Evolutionary conservation across 2,113 vertebrate species (phyloP).

Genomic region (Chaenocephalus aceratus): DNA sequence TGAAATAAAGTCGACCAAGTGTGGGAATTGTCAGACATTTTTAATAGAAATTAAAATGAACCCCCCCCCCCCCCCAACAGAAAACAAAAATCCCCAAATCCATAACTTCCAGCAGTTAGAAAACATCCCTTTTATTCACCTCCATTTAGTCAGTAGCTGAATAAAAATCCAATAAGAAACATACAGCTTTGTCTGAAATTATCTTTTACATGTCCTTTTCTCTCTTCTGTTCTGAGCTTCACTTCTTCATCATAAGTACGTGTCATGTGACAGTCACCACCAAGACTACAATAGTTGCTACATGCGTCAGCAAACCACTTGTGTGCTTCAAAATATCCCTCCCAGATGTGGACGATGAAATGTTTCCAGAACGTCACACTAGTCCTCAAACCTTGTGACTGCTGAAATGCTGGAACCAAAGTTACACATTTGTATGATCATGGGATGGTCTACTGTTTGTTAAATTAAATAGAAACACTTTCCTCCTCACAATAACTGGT

Average conservation of each 20-base stretch:
- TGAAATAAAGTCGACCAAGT: not conserved
- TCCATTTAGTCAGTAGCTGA: conserved; percentile 73
- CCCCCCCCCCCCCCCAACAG: conserved; percentile 47
- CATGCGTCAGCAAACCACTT: conserved; percentile 16
- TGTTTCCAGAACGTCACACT: conserved; percentile 44
- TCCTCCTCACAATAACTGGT: not conserved
- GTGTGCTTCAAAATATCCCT: conserved; percentile 43
- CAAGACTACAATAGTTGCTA: conserved; percentile 41
- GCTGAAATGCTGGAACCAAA: conserved; percentile 17
- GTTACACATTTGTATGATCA: conserved; percentile 1
- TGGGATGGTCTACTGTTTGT: not conserved
- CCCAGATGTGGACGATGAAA: conserved; percentile 15
- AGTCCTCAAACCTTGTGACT: conserved; percentile 9
- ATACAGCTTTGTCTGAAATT: conserved; percentile 67
- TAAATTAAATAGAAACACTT: conserved; percentile 33
- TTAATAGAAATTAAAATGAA: conserved; percentile 84
- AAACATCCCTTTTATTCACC: conserved; percentile 74
- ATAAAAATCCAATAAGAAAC: conserved; percentile 82
- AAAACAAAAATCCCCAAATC: conserved; percentile 78
- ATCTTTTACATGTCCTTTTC: conserved; percentile 20
- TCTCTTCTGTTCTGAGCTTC: not conserved
- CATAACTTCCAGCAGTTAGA: conserved; percentile 81
- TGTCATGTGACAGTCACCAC: conserved; percentile 20
- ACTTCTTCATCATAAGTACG: conserved; percentile 1
- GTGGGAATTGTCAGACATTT: conserved; percentile 74